Percentiles rank a stretch among this genome's conserved stretches.
These are phyloP conservation scores for Bombus sylvicola DNA, from an alignment of 1,140 invertebrate genomes.

Conservation along the genomic window DNA sequence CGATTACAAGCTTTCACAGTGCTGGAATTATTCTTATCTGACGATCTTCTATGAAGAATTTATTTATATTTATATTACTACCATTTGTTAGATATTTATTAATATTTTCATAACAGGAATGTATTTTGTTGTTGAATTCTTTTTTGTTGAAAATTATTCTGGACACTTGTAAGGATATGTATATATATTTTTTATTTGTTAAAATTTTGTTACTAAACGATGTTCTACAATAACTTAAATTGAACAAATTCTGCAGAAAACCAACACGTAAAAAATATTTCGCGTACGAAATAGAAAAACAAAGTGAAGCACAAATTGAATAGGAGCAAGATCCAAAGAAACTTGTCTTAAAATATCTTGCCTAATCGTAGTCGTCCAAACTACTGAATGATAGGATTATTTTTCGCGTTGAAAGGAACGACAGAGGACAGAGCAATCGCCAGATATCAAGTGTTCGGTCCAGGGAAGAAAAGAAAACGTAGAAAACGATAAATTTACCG, in stretches of 20 bases:
- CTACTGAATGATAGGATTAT: not conserved
- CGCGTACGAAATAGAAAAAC: not conserved
- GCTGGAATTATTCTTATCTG: not conserved
- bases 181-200: no score
- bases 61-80: no score
- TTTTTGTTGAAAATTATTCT: no score
- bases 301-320: not conserved
- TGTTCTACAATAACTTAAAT: not conserved
- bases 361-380: not conserved
- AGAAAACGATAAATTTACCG: constrained; percentile 14
- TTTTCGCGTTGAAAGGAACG: not conserved
- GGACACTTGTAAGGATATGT: no score
- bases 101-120: no score
- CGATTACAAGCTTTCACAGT: not conserved
- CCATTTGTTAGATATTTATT: no score
- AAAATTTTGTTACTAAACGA: no score
- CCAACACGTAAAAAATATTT: not conserved
- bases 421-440: not conserved
- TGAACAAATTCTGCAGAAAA: not conserved
- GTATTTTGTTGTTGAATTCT: no score
- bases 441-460: not conserved
- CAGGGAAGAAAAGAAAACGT: not conserved
- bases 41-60: not conserved
- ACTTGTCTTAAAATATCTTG: not conserved
- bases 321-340: not conserved